A percentile compares a stretch with the other conserved stretches of the same genome.
phyloP scores from a whole-genome alignment of 2,888 invertebrate species.

The Epiblema foenella region DNA sequence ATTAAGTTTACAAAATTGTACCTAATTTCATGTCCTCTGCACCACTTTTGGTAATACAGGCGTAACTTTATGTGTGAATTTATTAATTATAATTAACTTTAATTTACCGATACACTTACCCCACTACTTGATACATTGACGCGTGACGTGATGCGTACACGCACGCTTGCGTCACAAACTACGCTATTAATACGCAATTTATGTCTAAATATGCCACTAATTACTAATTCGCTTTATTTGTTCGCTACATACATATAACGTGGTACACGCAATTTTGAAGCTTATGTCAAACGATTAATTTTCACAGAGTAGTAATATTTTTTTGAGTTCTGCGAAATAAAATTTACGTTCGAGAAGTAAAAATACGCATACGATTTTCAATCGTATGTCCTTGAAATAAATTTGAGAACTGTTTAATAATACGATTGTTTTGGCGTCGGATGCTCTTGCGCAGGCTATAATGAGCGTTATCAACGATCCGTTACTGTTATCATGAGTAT shows the following conservation, averaged over 20 bases:
- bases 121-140: too few relatives aligned
- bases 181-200: slow-evolving; percentile 45
- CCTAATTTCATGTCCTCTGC: too few relatives aligned
- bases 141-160: slow-evolving; percentile 29
- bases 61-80: too few relatives aligned
- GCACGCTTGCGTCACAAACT: slow-evolving; percentile 42
- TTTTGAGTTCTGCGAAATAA: not conserved
- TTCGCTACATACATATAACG: slow-evolving; percentile 3
- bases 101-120: too few relatives aligned
- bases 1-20: too few relatives aligned
- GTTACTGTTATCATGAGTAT: not conserved
- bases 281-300: not conserved
- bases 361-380: not conserved
- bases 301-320: not conserved
- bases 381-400: not conserved
- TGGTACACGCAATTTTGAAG: not conserved
- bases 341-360: slow-evolving; percentile 1
- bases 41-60: too few relatives aligned
- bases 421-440: not conserved
- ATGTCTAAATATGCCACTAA: not conserved
- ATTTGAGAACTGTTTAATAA: not conserved
- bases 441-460: not conserved
- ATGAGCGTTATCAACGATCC: not conserved
- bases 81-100: too few relatives aligned
- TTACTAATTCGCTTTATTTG: not conserved